phyloP scores from a whole-genome alignment of 2,113 vertebrate genomes.

The Oryzias melastigma region DNA sequence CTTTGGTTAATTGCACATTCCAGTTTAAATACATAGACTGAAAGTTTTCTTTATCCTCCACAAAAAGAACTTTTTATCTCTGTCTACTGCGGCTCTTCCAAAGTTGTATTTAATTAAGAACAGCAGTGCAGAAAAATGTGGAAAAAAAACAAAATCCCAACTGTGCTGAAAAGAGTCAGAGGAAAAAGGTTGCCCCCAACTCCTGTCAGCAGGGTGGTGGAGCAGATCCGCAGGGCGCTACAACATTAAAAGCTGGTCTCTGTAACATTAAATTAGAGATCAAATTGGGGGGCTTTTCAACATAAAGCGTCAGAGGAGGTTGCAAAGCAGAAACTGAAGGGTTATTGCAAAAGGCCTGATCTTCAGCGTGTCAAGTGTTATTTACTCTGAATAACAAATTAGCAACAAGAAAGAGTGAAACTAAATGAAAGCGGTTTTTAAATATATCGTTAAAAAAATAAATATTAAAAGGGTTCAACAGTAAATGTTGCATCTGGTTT shows the following conservation, averaged over 20 bases:
- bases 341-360: not conserved
- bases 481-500: no score
- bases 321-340: not conserved
- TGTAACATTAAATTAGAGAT: slow-evolving; percentile 33
- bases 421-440: not conserved
- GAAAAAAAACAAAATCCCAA: slow-evolving; percentile 29
- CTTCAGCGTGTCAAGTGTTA: not conserved
- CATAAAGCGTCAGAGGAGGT: slow-evolving; percentile 1
- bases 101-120: slow-evolving; percentile 46
- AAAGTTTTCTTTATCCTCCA: slow-evolving; percentile 7
- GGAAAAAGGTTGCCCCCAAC: slow-evolving; percentile 30
- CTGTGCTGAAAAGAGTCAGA: slow-evolving; percentile 17
- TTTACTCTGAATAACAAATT: not conserved
- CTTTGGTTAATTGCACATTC: slow-evolving; percentile 8
- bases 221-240: slow-evolving; percentile 27
- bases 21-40: slow-evolving; percentile 15
- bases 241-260: slow-evolving; percentile 16
- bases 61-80: slow-evolving; percentile 29
- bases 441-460: not conserved
- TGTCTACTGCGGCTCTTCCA: slow-evolving; percentile 6
- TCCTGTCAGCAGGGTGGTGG: slow-evolving; percentile 30
- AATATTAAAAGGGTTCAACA: no score
- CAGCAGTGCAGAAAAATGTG: slow-evolving; percentile 43
- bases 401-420: not conserved
- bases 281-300: not conserved